Percentiles rank a stretch among this genome's conserved stretches.
Evolutionary conservation across 2,888 invertebrate genomes (phyloP).

Genomic region (Horisme vitalbata): DNA sequence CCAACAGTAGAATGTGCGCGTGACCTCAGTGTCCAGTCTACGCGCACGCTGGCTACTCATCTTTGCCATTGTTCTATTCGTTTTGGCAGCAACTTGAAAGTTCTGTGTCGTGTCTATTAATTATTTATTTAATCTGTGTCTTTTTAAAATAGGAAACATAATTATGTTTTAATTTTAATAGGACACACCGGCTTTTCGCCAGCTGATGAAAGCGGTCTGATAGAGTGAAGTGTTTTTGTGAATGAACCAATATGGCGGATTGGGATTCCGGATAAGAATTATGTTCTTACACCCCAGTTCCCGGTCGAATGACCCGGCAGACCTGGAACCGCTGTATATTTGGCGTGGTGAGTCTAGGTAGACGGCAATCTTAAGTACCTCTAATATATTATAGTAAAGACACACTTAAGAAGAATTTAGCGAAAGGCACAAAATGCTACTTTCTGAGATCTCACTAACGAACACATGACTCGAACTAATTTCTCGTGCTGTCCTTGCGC

Average conservation of each 20-base stretch:
- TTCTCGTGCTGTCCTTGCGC: slow-evolving; percentile 63
- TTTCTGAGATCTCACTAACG: too few relatives aligned
- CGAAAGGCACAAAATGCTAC: too few relatives aligned
- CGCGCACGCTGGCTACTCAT: slow-evolving; percentile 47
- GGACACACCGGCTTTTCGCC: slow-evolving; percentile 32
- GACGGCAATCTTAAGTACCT: too few relatives aligned
- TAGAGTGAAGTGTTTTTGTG: slow-evolving; percentile 56
- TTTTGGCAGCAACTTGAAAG: slow-evolving; percentile 40
- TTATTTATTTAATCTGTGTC: slow-evolving; percentile 14
- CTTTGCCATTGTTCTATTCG: slow-evolving; percentile 52
- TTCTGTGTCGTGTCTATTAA: slow-evolving; percentile 44
- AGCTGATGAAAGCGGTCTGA: slow-evolving; percentile 33
- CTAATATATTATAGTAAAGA: too few relatives aligned
- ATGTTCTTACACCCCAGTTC: slow-evolving; percentile 79
- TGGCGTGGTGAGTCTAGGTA: slow-evolving; percentile 73
- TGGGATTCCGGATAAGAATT: slow-evolving; percentile 74
- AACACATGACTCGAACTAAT: slow-evolving; percentile 41
- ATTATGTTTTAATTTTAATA: slow-evolving; percentile 39
- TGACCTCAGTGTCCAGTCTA: slow-evolving; percentile 47
- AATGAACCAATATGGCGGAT: slow-evolving; percentile 66
- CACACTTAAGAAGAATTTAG: too few relatives aligned
- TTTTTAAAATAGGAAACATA: slow-evolving; percentile 20
- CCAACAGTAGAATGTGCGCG: slow-evolving; percentile 35
- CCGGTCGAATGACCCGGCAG: slow-evolving; percentile 68
- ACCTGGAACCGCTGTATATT: slow-evolving; percentile 72